phyloP scores from a whole-genome alignment of 2,113 vertebrate genomes.

The Chlorodrepanis virens region DNA sequence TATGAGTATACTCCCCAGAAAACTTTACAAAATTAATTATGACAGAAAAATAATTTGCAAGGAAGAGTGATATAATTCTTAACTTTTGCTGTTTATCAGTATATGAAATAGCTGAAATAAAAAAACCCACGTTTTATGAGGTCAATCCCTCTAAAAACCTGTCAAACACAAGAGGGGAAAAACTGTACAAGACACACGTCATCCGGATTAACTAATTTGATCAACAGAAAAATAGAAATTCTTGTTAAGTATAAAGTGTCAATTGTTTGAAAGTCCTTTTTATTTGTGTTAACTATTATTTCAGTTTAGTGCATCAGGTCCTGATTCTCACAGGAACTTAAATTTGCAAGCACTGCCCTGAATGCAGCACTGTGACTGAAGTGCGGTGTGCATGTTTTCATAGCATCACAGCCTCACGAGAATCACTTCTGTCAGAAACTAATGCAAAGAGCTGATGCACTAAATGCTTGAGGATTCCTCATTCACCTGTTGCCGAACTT shows the following conservation, averaged over 20 bases:
- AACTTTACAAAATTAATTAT: not conserved
- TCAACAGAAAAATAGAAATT: not conserved
- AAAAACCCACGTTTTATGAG: not conserved
- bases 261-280: not conserved
- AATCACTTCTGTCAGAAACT: not conserved
- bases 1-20: not conserved
- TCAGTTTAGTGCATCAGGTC: not conserved
- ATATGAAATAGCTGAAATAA: not conserved
- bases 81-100: not conserved
- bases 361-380: not conserved
- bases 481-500: not conserved
- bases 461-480: not conserved
- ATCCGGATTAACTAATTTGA: not conserved
- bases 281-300: not conserved
- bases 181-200: not conserved
- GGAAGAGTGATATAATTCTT: not conserved
- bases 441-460: not conserved
- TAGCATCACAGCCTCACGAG: not conserved
- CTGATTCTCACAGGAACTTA: not conserved
- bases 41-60: not conserved
- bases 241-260: not conserved
- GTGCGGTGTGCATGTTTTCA: not conserved
- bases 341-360: not conserved
- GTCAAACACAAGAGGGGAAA: not conserved
- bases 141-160: not conserved